Percentiles rank a stretch among this genome's conserved stretches.
Evolutionary conservation across 2,888 invertebrate genomes (phyloP).

Genomic region (Athalia rosae): DNA sequence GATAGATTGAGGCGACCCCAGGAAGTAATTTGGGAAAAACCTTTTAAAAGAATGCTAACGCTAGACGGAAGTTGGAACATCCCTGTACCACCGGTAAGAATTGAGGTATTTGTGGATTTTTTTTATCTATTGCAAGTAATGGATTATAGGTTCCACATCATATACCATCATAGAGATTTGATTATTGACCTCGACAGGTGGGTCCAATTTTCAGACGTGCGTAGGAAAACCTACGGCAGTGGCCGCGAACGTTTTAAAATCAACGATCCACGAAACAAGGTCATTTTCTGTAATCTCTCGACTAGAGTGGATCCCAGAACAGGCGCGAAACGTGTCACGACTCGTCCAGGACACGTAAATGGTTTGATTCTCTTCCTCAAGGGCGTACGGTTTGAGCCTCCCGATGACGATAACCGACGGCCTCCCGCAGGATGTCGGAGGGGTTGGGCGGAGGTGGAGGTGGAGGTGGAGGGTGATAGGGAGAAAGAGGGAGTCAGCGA

Average conservation of each 20-base stretch:
- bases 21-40: constrained; percentile 47
- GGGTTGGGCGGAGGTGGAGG: constrained; percentile 22
- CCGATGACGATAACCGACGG: constrained; percentile 42
- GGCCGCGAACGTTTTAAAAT: constrained; percentile 6
- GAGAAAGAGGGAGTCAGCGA: constrained; percentile 48
- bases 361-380: constrained; percentile 55
- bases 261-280: constrained; percentile 33
- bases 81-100: constrained; percentile 17
- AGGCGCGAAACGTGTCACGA: constrained; percentile 47
- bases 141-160: not conserved
- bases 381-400: constrained; percentile 20
- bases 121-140: not conserved
- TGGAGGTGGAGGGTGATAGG: no score
- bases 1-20: constrained; percentile 46
- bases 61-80: not conserved
- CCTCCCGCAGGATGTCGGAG: constrained; percentile 15
- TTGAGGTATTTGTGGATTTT: constrained; percentile 4
- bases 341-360: constrained; percentile 52
- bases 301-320: constrained; percentile 7
- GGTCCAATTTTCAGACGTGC: not conserved
- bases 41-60: constrained; percentile 40
- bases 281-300: constrained; percentile 22
- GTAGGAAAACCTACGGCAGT: not conserved
- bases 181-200: constrained; percentile 14
- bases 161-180: constrained; percentile 1